Evolutionary conservation across 1,140 invertebrate genomes (phyloP), one percentile per base, ranked within the genome.

Genomic region (Ips typographus): DNA sequence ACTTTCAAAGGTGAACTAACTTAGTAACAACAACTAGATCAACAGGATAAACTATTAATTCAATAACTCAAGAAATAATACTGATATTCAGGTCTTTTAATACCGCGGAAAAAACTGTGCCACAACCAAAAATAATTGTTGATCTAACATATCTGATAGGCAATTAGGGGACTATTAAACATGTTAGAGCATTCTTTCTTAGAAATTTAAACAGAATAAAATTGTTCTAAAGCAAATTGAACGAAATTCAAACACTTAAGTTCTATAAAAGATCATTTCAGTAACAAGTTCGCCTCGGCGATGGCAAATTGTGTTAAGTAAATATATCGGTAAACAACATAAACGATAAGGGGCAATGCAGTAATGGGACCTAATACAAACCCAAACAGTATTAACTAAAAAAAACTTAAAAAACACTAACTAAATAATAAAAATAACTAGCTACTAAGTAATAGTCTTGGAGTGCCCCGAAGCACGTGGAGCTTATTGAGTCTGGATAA

Each of bases 401-500:
- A 56, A 63, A 60, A 65, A 71, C 51, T 49, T 64, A 73, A 73
- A 65, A 71, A 64, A 61, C 43, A 47, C 59, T 61, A 61, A 68
- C 57, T 63, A 68, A 73, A 71, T 71, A 73, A 71, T 71, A 68
- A 73, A 68, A 65, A 71, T 69, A 71, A 72, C 72, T 75, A 76
- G 68, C 74, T 76, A 76, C 74, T 72, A 74, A 74, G 71, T 76
- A 76, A 75, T 73, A 76, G 75, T 76, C 75, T 76, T 75, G 69
- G 52, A 39, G 67, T 69, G 52, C 53, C 22, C 22, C 61, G 59
- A 62, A 62, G 59, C 58, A 67, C 65, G 36, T 43, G 57, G 41
- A 65, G 43, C 63, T 40, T 39, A 43, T 41, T 6, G 43, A 43
- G 63, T 6, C 39, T 64, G 49, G 59, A 6, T 47, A 3, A 39